Evolutionary conservation across 2,888 invertebrate genomes (phyloP), one percentile per base, ranked within the genome.

Genomic region (Bimastos eiseni): DNA sequence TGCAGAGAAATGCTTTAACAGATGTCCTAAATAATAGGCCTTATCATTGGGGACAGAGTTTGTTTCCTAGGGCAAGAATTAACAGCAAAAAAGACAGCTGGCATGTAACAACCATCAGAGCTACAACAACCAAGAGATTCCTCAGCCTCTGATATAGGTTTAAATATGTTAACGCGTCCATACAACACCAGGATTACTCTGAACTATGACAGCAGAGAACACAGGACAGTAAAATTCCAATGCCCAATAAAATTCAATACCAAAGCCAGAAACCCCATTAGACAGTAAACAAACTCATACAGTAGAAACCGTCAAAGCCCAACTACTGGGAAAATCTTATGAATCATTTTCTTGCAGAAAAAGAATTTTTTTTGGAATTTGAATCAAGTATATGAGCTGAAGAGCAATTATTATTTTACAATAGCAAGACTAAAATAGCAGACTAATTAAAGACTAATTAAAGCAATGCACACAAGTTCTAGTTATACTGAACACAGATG

Each of bases 1-100:
- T 70, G n/a, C 70, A 70, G 30, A 70, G 70, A 70, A 70, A 70
- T 70, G 70, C 70, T 70, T n/a, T 70, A 70, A n/a, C 70, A 70
- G 70, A 70, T 70, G 70, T 70, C 70, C n/a, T 70, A 70, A 70
- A 70, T 70, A 70, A 70, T 17, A 70, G 70, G 70, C 17, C 70
- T 70, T 70, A 70, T 70, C 70, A 70, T n/a, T n/a, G n/a, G 70
- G 70, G 70, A 70, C 70, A 70, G 30, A 70, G 70, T 70, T n/a
- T 70, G 30, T 70, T 30, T 70, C 70, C 70, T 70, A 70, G n/a
- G 70, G 70, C 70, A 70, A n/a, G n/a, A 70, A 70, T 70, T n/a
- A 70, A 70, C 70, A n/a, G 70, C 70, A n/a, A 70, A 55, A 70
- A 70, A 70, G 70, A 70, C 70, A 70, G 70, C 70, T 70, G 30